These are phyloP conservation scores for Condylostylus longicornis DNA, from an alignment of 1,140 invertebrate genomes.

Conservation along the genomic window DNA sequence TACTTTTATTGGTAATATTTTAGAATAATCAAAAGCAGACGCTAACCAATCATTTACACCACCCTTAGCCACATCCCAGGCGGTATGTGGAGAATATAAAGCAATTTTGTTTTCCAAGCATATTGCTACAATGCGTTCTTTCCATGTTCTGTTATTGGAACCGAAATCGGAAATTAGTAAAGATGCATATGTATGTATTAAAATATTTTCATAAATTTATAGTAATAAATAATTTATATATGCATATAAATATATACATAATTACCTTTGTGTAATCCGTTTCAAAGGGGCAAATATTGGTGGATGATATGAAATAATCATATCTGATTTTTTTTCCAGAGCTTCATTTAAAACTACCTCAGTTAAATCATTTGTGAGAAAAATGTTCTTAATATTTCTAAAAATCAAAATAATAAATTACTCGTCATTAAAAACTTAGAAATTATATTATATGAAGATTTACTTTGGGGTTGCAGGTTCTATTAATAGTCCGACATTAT, in stretches of 20 bases:
- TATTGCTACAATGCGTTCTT: slow-evolving; percentile 62
- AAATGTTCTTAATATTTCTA: slow-evolving; percentile 44
- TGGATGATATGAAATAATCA: slow-evolving; percentile 92
- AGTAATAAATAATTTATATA: slow-evolving; percentile 5
- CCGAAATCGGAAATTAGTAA: no score
- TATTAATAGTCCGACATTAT: slow-evolving; percentile 86
- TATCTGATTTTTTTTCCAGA: slow-evolving; percentile 43
- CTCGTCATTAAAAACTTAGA: slow-evolving; percentile 3
- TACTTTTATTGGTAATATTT: slow-evolving; percentile 35
- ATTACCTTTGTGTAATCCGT: slow-evolving; percentile 64
- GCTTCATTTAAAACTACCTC: slow-evolving; percentile 79
- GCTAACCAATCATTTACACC: slow-evolving; percentile 91
- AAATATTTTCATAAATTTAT: slow-evolving; percentile 2
- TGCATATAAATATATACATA: slow-evolving; percentile 1
- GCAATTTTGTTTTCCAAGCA: slow-evolving; percentile 78
- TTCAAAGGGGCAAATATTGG: slow-evolving; percentile 81
- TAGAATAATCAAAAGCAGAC: slow-evolving; percentile 41
- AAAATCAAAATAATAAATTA: slow-evolving; percentile 6
- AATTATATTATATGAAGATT: not conserved
- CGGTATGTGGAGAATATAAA: slow-evolving; percentile 86
- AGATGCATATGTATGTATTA: not conserved
- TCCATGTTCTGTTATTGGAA: slow-evolving; percentile 47
- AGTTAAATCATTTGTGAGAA: slow-evolving; percentile 92
- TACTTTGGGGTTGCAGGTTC: slow-evolving; percentile 51
- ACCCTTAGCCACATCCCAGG: slow-evolving; percentile 63